phyloP scores from a whole-genome alignment of 2,888 invertebrate genomes.

The Drosophila melanosoma region DNA sequence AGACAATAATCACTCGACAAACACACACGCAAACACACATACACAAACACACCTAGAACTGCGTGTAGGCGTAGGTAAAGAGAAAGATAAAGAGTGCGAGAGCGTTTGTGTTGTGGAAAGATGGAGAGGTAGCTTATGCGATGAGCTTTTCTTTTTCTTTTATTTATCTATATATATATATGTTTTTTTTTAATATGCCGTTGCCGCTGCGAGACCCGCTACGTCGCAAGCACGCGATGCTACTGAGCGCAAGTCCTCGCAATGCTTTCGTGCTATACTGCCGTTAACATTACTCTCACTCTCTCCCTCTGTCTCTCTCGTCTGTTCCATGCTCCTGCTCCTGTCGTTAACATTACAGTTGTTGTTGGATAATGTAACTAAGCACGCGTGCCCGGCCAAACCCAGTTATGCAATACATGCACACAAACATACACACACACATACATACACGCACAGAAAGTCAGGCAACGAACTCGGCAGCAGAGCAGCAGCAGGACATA shows the following conservation, averaged over 20 bases:
- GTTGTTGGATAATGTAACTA: slow-evolving; percentile 64
- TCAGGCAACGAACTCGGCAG: slow-evolving; percentile 36
- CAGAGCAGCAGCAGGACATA: slow-evolving; percentile 34
- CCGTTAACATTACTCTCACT: slow-evolving; percentile 30
- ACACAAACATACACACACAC: slow-evolving; percentile 19
- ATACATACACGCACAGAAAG: slow-evolving; percentile 8
- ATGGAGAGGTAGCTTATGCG: slow-evolving; percentile 21
- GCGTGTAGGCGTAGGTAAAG: slow-evolving; percentile 18
- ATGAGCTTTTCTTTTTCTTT: slow-evolving; percentile 40
- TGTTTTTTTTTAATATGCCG: slow-evolving; percentile 34
- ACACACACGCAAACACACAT: slow-evolving; percentile 13
- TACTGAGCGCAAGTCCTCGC: slow-evolving; percentile 74
- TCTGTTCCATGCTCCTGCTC: slow-evolving; percentile 10
- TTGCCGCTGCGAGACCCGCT: slow-evolving; percentile 67
- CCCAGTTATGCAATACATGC: slow-evolving; percentile 77
- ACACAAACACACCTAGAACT: slow-evolving; percentile 29
- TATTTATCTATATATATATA: slow-evolving; percentile 31
- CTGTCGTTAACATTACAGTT: slow-evolving; percentile 19
- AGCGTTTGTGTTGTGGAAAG: slow-evolving; percentile 8
- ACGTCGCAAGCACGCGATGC: slow-evolving; percentile 76
- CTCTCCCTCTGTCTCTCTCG: neutral
- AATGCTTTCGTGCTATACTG: slow-evolving; percentile 50
- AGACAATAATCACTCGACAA: slow-evolving; percentile 11
- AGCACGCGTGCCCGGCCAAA: slow-evolving; percentile 62
- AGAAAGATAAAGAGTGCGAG: slow-evolving; percentile 5